These are phyloP conservation scores for Peromyscus californicus DNA, from an alignment of 2,113 vertebrate genomes.

Conservation along the genomic window DNA sequence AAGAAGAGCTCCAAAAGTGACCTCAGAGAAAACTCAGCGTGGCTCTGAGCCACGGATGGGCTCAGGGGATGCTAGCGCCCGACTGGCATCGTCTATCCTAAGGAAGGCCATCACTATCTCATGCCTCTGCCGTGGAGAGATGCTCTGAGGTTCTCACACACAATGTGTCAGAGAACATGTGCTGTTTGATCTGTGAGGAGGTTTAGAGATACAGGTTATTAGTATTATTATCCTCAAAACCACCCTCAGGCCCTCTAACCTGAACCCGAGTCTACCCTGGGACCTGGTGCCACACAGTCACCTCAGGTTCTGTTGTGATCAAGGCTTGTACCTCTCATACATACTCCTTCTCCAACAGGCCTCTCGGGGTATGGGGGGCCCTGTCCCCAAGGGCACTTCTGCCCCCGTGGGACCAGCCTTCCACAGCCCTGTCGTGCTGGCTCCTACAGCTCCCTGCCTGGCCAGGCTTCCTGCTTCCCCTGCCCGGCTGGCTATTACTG, in stretches of 20 bases:
- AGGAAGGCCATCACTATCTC: fast-evolving
- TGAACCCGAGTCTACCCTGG: neutral
- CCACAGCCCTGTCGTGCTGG: conserved; percentile 92
- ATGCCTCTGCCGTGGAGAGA: neutral
- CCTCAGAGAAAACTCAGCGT: neutral
- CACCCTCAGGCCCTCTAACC: neutral
- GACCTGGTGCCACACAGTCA: fast-evolving
- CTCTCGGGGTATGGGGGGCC: conserved; percentile 84
- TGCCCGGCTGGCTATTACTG: conserved; percentile 95
- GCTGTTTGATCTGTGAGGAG: neutral
- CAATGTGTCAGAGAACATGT: neutral
- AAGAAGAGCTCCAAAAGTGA: neutral
- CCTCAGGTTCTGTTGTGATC: neutral
- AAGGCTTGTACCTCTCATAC: neutral
- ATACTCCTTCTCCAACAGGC: conserved; percentile 72
- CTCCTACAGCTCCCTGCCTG: conserved; percentile 92
- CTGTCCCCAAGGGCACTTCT: conserved; percentile 94
- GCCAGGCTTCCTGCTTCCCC: conserved; percentile 89
- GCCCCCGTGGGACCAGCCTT: conserved; percentile 88
- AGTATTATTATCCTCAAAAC: neutral
- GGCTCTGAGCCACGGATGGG: neutral
- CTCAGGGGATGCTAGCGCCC: neutral
- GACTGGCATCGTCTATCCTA: neutral
- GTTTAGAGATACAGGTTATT: neutral
- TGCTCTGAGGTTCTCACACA: neutral